Evolutionary conservation across 1,140 invertebrate species (phyloP).

Genomic region (Brachionus manjavacas): DNA sequence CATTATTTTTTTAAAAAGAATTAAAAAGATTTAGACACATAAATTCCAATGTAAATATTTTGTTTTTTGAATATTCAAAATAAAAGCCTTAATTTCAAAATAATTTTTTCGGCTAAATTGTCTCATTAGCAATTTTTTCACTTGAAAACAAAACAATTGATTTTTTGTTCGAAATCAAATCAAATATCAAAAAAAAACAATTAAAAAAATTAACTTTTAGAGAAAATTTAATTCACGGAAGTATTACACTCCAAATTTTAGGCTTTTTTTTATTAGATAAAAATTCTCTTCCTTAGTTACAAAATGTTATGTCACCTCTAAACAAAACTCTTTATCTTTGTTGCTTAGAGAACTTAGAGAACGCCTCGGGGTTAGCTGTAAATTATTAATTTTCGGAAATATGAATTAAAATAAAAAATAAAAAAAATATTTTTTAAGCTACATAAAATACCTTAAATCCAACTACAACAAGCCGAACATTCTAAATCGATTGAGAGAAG

Average conservation of each 20-base stretch:
- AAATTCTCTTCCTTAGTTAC: neutral
- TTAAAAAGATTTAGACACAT: too few relatives aligned
- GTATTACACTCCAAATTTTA: neutral
- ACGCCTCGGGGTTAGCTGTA: neutral
- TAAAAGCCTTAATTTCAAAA: too few relatives aligned
- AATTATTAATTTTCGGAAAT: neutral
- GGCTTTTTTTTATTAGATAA: neutral
- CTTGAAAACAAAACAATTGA: too few relatives aligned
- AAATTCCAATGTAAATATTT: too few relatives aligned
- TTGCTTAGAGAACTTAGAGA: neutral
- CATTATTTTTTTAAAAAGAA: too few relatives aligned
- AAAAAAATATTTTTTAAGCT: slow-evolving; percentile 16
- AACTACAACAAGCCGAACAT: slow-evolving; percentile 16
- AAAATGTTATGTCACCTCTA: neutral
- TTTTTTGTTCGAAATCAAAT: too few relatives aligned
- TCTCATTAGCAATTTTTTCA: too few relatives aligned
- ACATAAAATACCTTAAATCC: slow-evolving; percentile 1
- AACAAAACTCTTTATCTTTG: neutral
- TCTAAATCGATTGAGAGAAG: neutral
- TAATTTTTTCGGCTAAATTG: too few relatives aligned
- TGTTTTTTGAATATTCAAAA: too few relatives aligned
- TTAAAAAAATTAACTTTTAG: too few relatives aligned
- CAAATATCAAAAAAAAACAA: too few relatives aligned
- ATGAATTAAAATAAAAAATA: neutral
- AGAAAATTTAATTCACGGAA: too few relatives aligned